Conservation (phyloP, 2,797 vertebrate genomes). For the Morus bassanus region DNA sequence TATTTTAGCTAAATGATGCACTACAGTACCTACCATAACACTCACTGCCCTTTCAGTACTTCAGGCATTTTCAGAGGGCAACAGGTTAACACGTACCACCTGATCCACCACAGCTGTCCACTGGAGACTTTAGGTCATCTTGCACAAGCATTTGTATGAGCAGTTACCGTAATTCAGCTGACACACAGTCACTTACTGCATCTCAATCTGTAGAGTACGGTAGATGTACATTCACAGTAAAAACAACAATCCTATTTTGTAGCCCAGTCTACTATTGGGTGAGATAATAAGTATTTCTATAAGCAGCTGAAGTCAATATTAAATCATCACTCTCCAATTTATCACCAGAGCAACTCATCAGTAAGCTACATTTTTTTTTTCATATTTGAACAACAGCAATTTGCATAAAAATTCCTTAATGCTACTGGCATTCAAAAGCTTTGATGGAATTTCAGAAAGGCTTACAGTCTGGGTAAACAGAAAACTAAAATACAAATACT, state of each 20-base stretch:
- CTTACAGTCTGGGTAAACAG: background rate
- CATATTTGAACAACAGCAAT: background rate
- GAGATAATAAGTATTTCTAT: background rate
- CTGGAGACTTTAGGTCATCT: background rate
- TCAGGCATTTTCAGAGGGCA: too few relatives aligned
- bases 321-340: background rate
- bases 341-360: background rate
- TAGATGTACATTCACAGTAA: background rate
- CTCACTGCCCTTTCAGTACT: background rate
- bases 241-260: background rate
- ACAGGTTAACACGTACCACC: background rate
- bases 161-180: background rate
- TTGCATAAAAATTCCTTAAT: background rate
- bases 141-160: accelerated
- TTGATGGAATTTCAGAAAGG: background rate
- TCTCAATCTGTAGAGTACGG: accelerated
- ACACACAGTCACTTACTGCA: background rate
- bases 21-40: accelerated
- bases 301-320: background rate
- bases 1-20: background rate
- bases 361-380: background rate
- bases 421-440: background rate
- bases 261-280: background rate
- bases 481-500: background rate
- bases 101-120: background rate